Base-by-base conservation (phyloP, 2,888 invertebrate genomes). In the Octonoba sinensis region DNA sequence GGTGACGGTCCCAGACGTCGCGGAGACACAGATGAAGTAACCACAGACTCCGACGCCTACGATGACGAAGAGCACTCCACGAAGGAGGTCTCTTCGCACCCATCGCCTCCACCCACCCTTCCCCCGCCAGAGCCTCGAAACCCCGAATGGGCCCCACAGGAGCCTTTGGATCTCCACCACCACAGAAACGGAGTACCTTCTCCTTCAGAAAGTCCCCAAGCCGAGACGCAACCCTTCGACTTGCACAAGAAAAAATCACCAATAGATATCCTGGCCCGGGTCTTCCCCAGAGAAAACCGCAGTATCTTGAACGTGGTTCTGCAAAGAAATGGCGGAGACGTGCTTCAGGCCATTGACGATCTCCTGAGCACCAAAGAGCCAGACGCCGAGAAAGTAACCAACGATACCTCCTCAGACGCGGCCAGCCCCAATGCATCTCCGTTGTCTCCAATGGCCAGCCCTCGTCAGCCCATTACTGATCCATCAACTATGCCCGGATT, bases 321-420 rank as follows among this genome's bases (percentile, higher is more conserved):
- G 22, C 93, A 94, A 85, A 91, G 94, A 83, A 95, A 94, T 88
- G 93, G 94, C 88, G 96, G 96, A 0, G 96, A 97, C 88, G 94
- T 96, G 0, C 92, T 97, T 0, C 94, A 95, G 86, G 96, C 97
- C 0, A 97, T 97, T 92, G 97, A 97, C 87, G 92, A 94, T 87
- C 93, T 97, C 91, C 86, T 89, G 16, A 79, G 74, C 44, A 75
- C 73, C n/a, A 81, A 71, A n/a, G 79, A 81, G 22, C 78, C 78
- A 1, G 77, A 77, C 16, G 22, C 57, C 0, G 83, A 78, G 16
- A 78, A 69, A n/a, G 47, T 70, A 12, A 54, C 22, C 16, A 74
- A 65, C 46, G 75, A 71, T 15, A 71, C 74, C n/a, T 70, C 82
- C 3, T 66, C 70, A 15, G 76, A 66, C 1, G 56, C 72, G 11